Evolutionary conservation across 2,888 invertebrate species (phyloP).

Genomic region (Pediacus dermestoides): DNA sequence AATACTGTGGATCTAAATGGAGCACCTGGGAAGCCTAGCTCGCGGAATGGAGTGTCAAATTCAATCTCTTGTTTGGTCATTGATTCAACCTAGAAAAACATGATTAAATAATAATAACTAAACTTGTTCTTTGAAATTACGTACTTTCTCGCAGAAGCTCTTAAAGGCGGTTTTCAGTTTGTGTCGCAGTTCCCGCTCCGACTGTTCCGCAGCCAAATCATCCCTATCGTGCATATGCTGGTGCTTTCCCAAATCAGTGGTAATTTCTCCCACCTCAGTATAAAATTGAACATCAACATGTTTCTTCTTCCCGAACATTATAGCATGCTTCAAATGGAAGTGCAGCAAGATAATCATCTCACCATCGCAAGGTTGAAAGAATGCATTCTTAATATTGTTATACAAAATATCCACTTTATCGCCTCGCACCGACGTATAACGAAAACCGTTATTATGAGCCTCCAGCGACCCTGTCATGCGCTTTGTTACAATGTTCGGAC

Average conservation of each 20-base stretch:
- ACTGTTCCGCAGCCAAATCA: slow-evolving; percentile 97
- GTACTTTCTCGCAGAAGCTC: slow-evolving; percentile 93
- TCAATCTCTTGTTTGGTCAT: slow-evolving; percentile 97
- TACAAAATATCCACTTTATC: slow-evolving; percentile 99
- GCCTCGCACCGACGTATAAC: slow-evolving; percentile 96
- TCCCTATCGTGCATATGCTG: slow-evolving; percentile 99
- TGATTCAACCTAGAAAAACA: slow-evolving; percentile 63
- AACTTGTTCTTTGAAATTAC: slow-evolving; percentile 3
- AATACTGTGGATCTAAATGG: slow-evolving; percentile 95
- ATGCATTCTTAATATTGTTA: slow-evolving; percentile 98
- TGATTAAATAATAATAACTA: slow-evolving; percentile 8
- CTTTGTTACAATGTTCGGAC: slow-evolving; percentile 98
- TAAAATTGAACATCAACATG: slow-evolving; percentile 99
- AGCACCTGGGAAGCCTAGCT: slow-evolving; percentile 96
- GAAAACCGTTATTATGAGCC: slow-evolving; percentile 92
- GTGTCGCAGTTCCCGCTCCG: slow-evolving; percentile 92
- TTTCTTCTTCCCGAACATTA: slow-evolving; percentile 98
- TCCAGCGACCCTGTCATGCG: slow-evolving; percentile 92
- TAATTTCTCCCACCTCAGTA: slow-evolving; percentile 99
- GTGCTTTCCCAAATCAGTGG: slow-evolving; percentile 98
- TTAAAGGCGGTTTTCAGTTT: slow-evolving; percentile 97
- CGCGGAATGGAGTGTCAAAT: slow-evolving; percentile 98
- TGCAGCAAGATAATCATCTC: slow-evolving; percentile 98
- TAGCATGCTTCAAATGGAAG: slow-evolving; percentile 98
- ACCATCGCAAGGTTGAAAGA: slow-evolving; percentile 98